Evolutionary conservation across 2,113 vertebrate genomes (phyloP).

Genomic region (Thermophis baileyi): DNA sequence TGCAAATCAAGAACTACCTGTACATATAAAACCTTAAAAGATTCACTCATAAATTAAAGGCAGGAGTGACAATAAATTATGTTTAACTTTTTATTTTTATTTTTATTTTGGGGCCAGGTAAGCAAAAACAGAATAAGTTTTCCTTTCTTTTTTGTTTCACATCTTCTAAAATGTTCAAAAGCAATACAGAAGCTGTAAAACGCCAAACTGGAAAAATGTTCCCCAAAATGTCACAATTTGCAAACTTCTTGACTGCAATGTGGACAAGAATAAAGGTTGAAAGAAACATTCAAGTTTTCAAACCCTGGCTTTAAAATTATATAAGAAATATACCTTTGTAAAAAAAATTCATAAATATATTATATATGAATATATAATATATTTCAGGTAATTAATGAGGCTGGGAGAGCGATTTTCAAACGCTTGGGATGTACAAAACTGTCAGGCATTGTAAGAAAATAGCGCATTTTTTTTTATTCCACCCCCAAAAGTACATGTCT

Average conservation of each 20-base stretch:
- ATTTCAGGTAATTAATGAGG: slow-evolving; percentile 73
- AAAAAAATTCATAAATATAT: slow-evolving; percentile 80
- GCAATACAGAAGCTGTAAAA: slow-evolving; percentile 58
- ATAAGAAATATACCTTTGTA: slow-evolving; percentile 66
- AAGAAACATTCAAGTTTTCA: slow-evolving; percentile 70
- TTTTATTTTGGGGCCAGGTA: slow-evolving; percentile 56
- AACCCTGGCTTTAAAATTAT: slow-evolving; percentile 34
- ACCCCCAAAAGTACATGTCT: slow-evolving; percentile 50
- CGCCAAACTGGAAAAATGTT: slow-evolving; percentile 43
- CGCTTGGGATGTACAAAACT: slow-evolving; percentile 70
- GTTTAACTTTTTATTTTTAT: slow-evolving; percentile 34
- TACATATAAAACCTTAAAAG: not conserved
- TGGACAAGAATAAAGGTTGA: slow-evolving; percentile 58
- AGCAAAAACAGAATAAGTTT: slow-evolving; percentile 65
- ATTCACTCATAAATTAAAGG: not conserved
- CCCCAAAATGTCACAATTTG: slow-evolving; percentile 49
- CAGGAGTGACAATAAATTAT: slow-evolving; percentile 11
- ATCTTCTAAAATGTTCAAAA: slow-evolving; percentile 69
- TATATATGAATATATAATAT: slow-evolving; percentile 65
- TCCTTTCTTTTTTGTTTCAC: slow-evolving; percentile 68
- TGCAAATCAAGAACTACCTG: not conserved
- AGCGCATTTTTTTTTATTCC: slow-evolving; percentile 55
- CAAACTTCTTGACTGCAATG: slow-evolving; percentile 68
- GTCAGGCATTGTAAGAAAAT: slow-evolving; percentile 75
- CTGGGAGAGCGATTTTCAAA: slow-evolving; percentile 51